These are phyloP conservation scores for Meandrusa payeni DNA, from an alignment of 2,888 invertebrate genomes.

Conservation along the genomic window DNA sequence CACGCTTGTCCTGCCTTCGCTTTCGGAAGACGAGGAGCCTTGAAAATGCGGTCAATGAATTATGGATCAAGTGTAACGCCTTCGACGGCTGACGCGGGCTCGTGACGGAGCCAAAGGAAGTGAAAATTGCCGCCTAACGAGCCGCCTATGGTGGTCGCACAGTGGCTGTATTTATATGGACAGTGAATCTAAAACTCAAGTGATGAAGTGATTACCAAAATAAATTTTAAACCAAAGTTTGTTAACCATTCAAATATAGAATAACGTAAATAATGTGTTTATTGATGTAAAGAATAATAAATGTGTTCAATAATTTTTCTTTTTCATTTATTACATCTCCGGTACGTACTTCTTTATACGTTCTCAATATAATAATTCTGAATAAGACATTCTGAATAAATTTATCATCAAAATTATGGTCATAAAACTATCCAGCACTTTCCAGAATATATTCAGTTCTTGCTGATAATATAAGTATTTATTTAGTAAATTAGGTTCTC, in stretches of 20 bases:
- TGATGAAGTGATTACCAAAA: constrained; percentile 33
- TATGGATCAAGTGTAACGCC: constrained; percentile 59
- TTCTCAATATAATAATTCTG: too few species aligned
- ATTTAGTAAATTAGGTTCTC: too few species aligned
- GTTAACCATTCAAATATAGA: constrained; percentile 27
- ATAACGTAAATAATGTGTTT: constrained; percentile 29
- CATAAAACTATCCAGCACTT: too few species aligned
- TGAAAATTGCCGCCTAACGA: constrained; percentile 11
- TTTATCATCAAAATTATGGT: too few species aligned
- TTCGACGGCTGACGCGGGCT: constrained; percentile 41
- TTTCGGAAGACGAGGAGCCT: constrained; percentile 74
- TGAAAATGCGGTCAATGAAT: constrained; percentile 43
- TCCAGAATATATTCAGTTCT: too few species aligned
- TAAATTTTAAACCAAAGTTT: constrained; percentile 30
- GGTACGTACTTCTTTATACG: too few species aligned
- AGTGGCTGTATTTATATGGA: constrained; percentile 1
- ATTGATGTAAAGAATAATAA: constrained; percentile 31
- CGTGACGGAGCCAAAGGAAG: constrained; percentile 15
- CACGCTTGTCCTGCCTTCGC: constrained; percentile 63
- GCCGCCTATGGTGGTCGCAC: constrained; percentile 1
- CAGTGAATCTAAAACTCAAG: constrained; percentile 19
- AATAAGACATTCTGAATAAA: too few species aligned
- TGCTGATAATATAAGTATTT: too few species aligned
- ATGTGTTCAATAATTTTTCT: too few species aligned
- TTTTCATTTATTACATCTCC: too few species aligned